Base-by-base conservation (phyloP, 2,888 invertebrate genomes). In the Nebria salina region DNA sequence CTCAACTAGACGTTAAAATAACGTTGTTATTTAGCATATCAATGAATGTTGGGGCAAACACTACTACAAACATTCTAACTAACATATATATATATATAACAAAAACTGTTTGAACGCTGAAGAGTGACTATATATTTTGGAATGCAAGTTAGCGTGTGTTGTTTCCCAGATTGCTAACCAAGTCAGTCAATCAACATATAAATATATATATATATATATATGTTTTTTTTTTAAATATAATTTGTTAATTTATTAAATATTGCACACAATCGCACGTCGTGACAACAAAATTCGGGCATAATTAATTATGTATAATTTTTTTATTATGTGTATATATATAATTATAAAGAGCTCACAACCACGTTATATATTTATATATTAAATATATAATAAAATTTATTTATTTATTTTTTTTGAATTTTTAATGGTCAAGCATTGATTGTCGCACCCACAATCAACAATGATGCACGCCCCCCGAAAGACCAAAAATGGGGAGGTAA, bases 261-360 rank as follows among this genome's bases (percentile, higher is more conserved):
- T 70, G 70, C 43, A 25, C 70, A 72, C 34, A 65, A 73, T 65
- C 72, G 72, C 72, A 72, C 25, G 3, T 26, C 72, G 72, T 73
- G 72, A 54, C 73, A 43, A 72, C 72, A 26, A 26, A 72, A 70
- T 25, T 68, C 15, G 76, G 34, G 72, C 43, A 26, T 77, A 20
- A 77, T 72, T 72, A 77, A 77, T 43, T 42, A 78, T 78, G 66
- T 78, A 78, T 77, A 77, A 77, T 77, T 54, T 54, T 20, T 70
- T 25, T 70, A 70, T 70, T 26, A 70, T 70, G 20, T 70, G 34
- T 70, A 70, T 66, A 66, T 66, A 34, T 72, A 72, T 72, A 72
- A 68, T 74, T 75, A 80, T 81, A 81, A 81, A 81, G 81, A 86
- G 86, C 86, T 88, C 88, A 88, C 88, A 88, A 88, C 88, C 87